Evolutionary conservation across 2,113 vertebrate species (phyloP).

Genomic region (Callionymus lyra): DNA sequence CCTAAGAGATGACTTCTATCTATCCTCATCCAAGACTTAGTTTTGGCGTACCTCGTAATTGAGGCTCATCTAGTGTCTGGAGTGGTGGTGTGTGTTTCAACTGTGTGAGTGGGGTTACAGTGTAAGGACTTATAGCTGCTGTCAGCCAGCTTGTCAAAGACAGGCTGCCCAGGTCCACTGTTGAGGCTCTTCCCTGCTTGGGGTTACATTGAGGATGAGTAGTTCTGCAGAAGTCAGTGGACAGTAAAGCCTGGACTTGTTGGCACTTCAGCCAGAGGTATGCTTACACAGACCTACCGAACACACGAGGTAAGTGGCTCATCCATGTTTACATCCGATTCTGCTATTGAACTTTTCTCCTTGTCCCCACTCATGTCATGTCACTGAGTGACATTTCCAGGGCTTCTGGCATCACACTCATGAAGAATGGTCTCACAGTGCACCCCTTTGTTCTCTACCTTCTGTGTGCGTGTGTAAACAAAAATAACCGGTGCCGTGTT

Average conservation of each 20-base stretch:
- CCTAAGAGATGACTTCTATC: no score
- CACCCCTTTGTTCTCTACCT: constrained; percentile 69
- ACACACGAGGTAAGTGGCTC: constrained; percentile 83
- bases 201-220: constrained; percentile 97
- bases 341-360: constrained; percentile 35
- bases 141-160: constrained; percentile 65
- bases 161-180: constrained; percentile 68
- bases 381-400: constrained; percentile 33
- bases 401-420: constrained; percentile 97
- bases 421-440: constrained; percentile 90
- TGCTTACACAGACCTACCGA: constrained; percentile 89
- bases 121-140: constrained; percentile 60
- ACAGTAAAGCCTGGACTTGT: constrained; percentile 99
- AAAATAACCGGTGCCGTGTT: constrained; percentile 25
- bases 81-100: constrained; percentile 8
- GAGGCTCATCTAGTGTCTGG: not conserved
- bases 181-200: constrained; percentile 95
- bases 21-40: no score
- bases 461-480: constrained; percentile 32
- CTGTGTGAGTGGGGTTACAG: constrained; percentile 18
- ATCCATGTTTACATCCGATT: constrained; percentile 66
- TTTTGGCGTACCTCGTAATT: no score
- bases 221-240: constrained; percentile 99
- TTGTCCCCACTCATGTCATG: constrained; percentile 19
- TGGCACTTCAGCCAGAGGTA: constrained; percentile 95